A percentile compares a stretch with the other conserved stretches of the same genome.
These are phyloP conservation scores for Bombus confusus DNA, from an alignment of 1,140 invertebrate genomes.

Conservation along the genomic window DNA sequence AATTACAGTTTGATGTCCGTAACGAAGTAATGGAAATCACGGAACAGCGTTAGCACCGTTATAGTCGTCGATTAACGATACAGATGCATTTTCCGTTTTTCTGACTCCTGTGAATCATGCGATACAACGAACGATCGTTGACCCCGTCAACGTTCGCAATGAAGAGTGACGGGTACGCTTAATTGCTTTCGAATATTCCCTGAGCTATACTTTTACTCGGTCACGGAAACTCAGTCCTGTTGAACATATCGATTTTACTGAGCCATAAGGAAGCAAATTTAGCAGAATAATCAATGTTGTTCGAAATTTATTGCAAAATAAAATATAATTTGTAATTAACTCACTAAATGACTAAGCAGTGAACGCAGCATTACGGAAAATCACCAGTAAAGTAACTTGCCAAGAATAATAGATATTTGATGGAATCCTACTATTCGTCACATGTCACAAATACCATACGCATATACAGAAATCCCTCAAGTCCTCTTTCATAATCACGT, in stretches of 20 bases:
- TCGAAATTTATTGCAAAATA: background rate
- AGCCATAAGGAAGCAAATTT: no score
- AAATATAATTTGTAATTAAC: background rate
- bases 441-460: no score
- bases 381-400: no score
- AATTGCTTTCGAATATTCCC: conserved; percentile 53
- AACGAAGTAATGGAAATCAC: conserved; percentile 35
- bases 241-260: background rate
- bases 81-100: conserved; percentile 43
- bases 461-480: no score
- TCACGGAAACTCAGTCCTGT: background rate
- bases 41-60: conserved; percentile 27
- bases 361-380: no score
- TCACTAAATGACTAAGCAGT: no score
- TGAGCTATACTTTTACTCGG: conserved; percentile 28
- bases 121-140: conserved; percentile 37
- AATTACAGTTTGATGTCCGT: conserved; percentile 31
- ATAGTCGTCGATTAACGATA: conserved; percentile 38
- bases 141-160: conserved; percentile 30
- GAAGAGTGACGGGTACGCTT: conserved; percentile 11
- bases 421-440: no score
- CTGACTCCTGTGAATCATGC: conserved; percentile 28
- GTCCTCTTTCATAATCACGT: no score
- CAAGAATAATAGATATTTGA: no score
- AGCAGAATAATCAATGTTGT: background rate